Evolutionary conservation across 2,113 vertebrate species (phyloP), one percentile per base, ranked within the genome.

Genomic region (Chaetorhynchus papuensis): DNA sequence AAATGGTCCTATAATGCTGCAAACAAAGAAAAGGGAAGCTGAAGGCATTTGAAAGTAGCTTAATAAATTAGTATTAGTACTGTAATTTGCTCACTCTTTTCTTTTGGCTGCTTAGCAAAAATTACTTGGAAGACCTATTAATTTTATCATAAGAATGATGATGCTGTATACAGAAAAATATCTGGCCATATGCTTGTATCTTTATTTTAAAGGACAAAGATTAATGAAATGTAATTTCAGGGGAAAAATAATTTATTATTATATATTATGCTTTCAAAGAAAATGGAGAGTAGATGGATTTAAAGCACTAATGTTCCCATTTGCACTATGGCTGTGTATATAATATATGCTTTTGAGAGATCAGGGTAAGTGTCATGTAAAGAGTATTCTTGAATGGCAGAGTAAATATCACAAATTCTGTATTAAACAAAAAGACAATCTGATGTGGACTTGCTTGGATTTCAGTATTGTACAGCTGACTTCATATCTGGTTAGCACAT

Each of bases 141-240:
- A 94, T 95, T 94, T 90, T 77, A 30, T 90, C 7, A 1, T 78
- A 92, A 93, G 84, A 93, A 82, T 83, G 82, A 94, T 95, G 71
- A 61, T 93, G 35, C 47, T 91, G 56, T 72, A 50, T 70, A 89
- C 37, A 78, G 82, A 74, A 92, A 83, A 87, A 72, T 83, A 80
- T 80, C n/a, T 88, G 88, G 30, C 82, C 63, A 54, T 78, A 33
- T 84, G 85, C 72, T 90, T 63, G 13, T 76, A 27, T 54, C 80
- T 70, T 44, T 94, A 83, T 65, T 91, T 93, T 90, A 93, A 72
- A 94, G 88, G 93, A 91, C 83, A 87, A 60, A 90, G 86, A 88
- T 63, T 95, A 70, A 81, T 86, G 33, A 52, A 69, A 90, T 90
- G 93, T 86, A 93, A 90, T 95, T 97, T 87, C 49, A 80, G 72